Evolutionary conservation across 2,888 invertebrate genomes (phyloP), one percentile per base, ranked within the genome.

Genomic region (Netelia fuscicornis): DNA sequence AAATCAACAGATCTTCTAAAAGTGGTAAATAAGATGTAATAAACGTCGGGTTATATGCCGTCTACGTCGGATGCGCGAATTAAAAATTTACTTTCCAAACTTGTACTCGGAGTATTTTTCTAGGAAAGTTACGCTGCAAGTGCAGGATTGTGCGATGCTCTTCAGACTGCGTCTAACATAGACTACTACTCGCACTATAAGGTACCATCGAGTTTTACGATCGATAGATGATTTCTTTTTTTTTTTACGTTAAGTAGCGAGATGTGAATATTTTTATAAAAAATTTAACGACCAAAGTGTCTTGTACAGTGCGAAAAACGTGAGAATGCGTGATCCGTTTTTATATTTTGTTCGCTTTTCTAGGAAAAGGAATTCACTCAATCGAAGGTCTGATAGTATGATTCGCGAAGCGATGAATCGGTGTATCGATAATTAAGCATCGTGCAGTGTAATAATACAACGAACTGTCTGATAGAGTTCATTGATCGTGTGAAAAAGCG

Each of bases 81-180:
- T 37, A 37, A 37, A 37, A 37, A 6, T 79, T 60, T 54, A 79
- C 52, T 60, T 77, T 80, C 48, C 48, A 11, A 20, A 60, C 77
- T 84, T 79, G 54, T 76, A 72, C n/a, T 72, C 62, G 70, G 17
- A 68, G 48, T 83, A 60, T 67, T 79, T 42, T 67, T 56, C 37
- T 64, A 71, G 52, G 64, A 68, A 64, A 20, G 54, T 72, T 79
- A 79, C 83, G 17, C 76, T 80, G 80, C 78, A 30, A 72, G 82
- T 85, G 77, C 71, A 82, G 84, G 84, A 87, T 87, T 87, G 86
- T 87, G 84, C 87, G 85, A 87, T 87, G 85, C 85, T 81, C 71
- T 81, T 84, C 75, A 30, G 75, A 76, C 65, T 79, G 79, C 67
- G 72, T 81, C 71, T 83, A 81, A 77, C 81, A 71, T 81, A 78